Evolutionary conservation across 2,888 invertebrate genomes (phyloP), one percentile per base, ranked within the genome.

Genomic region (Trissonchulus sp.): DNA sequence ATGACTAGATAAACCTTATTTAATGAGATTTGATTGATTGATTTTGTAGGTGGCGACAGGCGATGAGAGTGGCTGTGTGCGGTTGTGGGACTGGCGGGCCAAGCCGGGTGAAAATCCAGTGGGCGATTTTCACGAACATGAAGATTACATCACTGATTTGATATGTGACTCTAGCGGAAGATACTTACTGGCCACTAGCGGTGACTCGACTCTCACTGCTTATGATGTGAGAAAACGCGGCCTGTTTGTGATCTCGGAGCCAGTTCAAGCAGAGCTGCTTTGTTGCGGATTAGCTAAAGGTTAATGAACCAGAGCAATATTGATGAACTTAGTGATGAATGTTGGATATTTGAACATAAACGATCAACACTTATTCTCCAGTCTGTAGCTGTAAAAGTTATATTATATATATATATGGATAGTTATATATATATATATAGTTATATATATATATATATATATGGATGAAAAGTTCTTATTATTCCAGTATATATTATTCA

Each of bases 71-170:
- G 68, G 68, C 18, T 65, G 35, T 8, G 68, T 65, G 8, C 68
- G 35, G 33, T 15, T 65, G 8, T 65, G 68, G 68, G 68, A 65
- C 68, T 65, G 31, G 31, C 68, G 68, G 8, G n/a, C n/a, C n/a
- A 65, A 65, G 8, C 28, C 31, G 8, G 68, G 33, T 15, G 18
- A 8, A 8, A 18, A 34, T 65, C 68, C 68, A 15, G n/a, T 65
- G 8, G n/a, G 8, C 8, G 68, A 65, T 8, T 65, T 65, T 65
- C 8, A 65, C 35, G 28, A 65, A 15, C 18, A 8, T 8, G 68
- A 65, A 8, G 68, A 65, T 18, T 65, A 65, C 35, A n/a, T 65
- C 8, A 65, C 68, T 15, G 68, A 65, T 65, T 65, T 65, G 35
- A 34, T 65, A 15, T 30, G 33, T 18, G 68, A 65, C 28, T 8